Percentiles rank a stretch among this genome's conserved stretches.
phyloP scores from a whole-genome alignment of 2,113 vertebrate genomes.

The Hipposideros armiger region DNA sequence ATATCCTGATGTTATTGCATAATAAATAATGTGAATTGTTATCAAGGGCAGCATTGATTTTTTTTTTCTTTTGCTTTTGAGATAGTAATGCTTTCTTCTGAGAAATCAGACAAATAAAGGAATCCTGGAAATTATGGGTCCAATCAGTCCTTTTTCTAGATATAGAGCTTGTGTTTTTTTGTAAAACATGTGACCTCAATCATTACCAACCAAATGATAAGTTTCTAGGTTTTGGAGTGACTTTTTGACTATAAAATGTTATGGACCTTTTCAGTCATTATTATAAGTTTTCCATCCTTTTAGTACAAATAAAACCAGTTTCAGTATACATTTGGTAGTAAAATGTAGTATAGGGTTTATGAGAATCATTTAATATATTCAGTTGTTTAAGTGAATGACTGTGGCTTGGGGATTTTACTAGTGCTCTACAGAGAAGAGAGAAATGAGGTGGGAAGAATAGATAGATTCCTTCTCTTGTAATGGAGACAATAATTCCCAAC shows the following conservation, averaged over 20 bases:
- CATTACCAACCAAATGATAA: neutral
- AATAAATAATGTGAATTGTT: constrained; percentile 27
- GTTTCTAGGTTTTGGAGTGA: neutral
- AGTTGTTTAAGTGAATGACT: neutral
- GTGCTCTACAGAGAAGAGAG: neutral
- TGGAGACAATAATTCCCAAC: neutral
- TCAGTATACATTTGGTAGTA: neutral
- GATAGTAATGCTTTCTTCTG: neutral
- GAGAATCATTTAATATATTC: neutral
- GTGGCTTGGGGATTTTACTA: neutral
- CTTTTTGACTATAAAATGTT: neutral
- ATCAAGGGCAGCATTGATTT: neutral
- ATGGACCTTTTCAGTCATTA: neutral
- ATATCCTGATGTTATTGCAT: neutral
- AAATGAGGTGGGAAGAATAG: neutral
- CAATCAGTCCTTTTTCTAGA: neutral
- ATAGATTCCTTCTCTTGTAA: neutral
- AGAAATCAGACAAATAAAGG: neutral
- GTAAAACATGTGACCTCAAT: constrained; percentile 12
- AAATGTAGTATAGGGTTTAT: neutral
- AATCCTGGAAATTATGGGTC: neutral
- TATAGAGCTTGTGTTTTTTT: neutral
- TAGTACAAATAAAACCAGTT: neutral
- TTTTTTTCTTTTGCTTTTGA: constrained; percentile 19
- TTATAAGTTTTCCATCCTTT: neutral